Evolutionary conservation across 2,797 vertebrate species (phyloP), one percentile per base, ranked within the genome.

Genomic region (Pangasius mekongensis): DNA sequence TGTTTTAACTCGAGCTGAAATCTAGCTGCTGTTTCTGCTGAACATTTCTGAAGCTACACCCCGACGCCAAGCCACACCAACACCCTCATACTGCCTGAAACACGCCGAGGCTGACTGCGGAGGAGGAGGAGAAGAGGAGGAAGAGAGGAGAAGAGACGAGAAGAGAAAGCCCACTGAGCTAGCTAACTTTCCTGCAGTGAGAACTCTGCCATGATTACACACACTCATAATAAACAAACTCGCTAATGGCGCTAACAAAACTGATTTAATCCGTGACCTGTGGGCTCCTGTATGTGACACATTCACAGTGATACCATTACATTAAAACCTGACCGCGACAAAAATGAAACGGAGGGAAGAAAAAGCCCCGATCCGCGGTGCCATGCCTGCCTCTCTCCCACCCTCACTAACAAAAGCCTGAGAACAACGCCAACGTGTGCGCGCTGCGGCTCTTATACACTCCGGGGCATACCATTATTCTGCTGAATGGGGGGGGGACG

Each of bases 391-490:
- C 85, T 47, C 5, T 22, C 20, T 24, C 36, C 69, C 76, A 14
- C 0, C 16, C 39, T 62, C 0, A 0, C 90, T 24, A 43, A 94
- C 92, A 93, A 94, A 93, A 89, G 92, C 90, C 93, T 93, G 8
- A 91, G 89, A 88, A 86, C 91, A 92, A 94, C 93, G 94, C 92
- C 85, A 92, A 52, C 20, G 49, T 27, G 30, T 1, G 60, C 86
- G 90, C 92, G 90, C 91, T 81, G 39, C 0, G 0, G 0, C 93
- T 93, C 95, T 95, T 94, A 56, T 0, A 30, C 3, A 18, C 0
- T 14, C 18, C 13, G 89, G 95, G 24, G 90, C 18, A 89, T 92
- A 91, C 93, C 94, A 96, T 91, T 92, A 73, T 81, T 78, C 5
- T 2, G 0, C 2, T 9, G 10, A 0, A 2, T 5, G 2, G 58